Evolutionary conservation across 2,113 vertebrate genomes (phyloP), one percentile per base, ranked within the genome.

Genomic region (Fregata magnificens): DNA sequence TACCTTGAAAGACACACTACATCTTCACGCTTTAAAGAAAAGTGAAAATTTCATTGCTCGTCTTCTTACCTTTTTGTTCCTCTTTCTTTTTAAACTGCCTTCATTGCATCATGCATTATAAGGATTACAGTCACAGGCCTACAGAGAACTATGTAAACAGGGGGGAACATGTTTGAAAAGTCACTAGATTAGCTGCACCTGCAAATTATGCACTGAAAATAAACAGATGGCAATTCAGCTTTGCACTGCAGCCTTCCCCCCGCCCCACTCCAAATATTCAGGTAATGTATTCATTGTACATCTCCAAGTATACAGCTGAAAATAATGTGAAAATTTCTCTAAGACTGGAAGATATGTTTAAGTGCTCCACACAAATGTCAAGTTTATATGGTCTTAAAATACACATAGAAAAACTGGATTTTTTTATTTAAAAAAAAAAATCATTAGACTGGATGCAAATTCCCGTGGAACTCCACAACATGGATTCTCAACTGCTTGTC

Each of bases 121-220:
- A 91, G 11, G 32, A 90, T 69, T 73, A 72, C 7, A 67, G 1
- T 81, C 34, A 72, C 13, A 82, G 25, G 11, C 24, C 86, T 66
- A 70, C 22, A 55, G 91, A 83, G 38, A 89, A 55, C 26, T 81
- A 53, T 58, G 42, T 58, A 78, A 89, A 66, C 88, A 73, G 86
- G 62, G 87, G 47, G 40, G 83, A 93, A 86, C 4, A 5, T 53
- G 28, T 65, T 71, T 84, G 59, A 82, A 82, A 87, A 80, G 16
- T 71, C 70, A 72, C 52, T 44, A 32, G 20, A 85, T 78, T 21
- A 96, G 58, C 52, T 80, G 47, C 53, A 94, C 72, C 77, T 89
- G 89, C 28, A 81, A 88, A 88, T 82, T 63, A 53, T 7, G 11
- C n/a, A 78, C 16, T 87, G 40, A 86, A 95, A 94, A 91, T 47